Base-by-base conservation (phyloP, 1,140 invertebrate species). In the Magallana gigas region DNA sequence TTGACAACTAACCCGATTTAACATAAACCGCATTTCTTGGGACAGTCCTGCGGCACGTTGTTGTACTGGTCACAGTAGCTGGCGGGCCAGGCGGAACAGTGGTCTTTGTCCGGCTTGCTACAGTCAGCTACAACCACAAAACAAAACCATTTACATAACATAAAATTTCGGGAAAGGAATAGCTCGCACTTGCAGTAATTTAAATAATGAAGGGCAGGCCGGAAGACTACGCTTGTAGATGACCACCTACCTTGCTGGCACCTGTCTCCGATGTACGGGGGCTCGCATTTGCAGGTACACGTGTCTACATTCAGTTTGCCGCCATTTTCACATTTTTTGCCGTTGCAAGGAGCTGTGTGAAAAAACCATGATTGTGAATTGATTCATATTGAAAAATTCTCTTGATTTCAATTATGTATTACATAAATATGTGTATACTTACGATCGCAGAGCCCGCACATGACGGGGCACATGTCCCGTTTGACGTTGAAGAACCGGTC, bases 361-460 rank as follows among this genome's bases (percentile, higher is more conserved):
- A 48, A 68, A 14, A 83, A 82, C 62, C 1, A 18, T 48, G 2
- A 48, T 48, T 48, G 36, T 48, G 36, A 48, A 48, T 48, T 48
- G 5, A 48, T 48, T 48, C 36, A 48, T 48, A 48, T 48, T 48
- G 3, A 48, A 48, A 48, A 48, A 48, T 4, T 48, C 36, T 48
- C 5, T 48, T 48, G 36, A 48, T 48, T 48, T 4, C 36, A 48
- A 48, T 48, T 48, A 48, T 48, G 3, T 48, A 48, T 16, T 16
- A 64, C 7, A 64, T 18, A 64, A 18, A 64, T 64, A 64, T 14
- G 62, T 18, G 18, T 64, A 80, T 57, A 90, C 91, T 86, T 85
- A 93, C 92, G 84, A 64, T 93, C 91, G 86, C 92, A 93, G 0
- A 92, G 84, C 11, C 92, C 92, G 81, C 92, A 93, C 92, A 92